phyloP scores from a whole-genome alignment of 2,113 vertebrate species.

The Alouatta palliata region DNA sequence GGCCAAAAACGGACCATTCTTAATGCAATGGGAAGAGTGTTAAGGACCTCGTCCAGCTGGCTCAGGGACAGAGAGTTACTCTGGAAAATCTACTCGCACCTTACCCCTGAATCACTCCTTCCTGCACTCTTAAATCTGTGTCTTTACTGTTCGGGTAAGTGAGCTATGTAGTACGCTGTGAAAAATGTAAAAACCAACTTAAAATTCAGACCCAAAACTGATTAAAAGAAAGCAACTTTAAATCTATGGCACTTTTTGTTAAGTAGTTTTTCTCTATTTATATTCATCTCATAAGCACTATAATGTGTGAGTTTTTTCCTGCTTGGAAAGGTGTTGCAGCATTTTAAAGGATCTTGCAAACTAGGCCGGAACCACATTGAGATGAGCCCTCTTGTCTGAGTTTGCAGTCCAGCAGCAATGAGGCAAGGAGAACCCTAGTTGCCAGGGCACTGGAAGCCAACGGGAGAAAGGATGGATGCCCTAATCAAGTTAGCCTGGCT shows the following conservation, averaged over 20 bases:
- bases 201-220: not conserved
- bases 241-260: not conserved
- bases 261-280: not conserved
- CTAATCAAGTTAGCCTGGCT: not conserved
- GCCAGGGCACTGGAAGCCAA: not conserved
- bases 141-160: not conserved
- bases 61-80: not conserved
- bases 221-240: not conserved
- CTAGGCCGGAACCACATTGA: not conserved
- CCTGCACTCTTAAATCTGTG: not conserved
- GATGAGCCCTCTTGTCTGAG: not conserved
- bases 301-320: not conserved
- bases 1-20: not conserved
- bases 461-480: not conserved
- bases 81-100: accelerated
- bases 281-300: not conserved
- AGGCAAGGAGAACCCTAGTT: not conserved
- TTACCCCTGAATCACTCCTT: not conserved
- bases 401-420: not conserved
- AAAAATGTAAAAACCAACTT: not conserved
- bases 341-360: not conserved
- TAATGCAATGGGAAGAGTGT: not conserved
- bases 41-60: not conserved
- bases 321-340: not conserved
- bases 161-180: not conserved